A percentile compares a stretch with the other conserved stretches of the same genome.
phyloP scores from a whole-genome alignment of 2,888 invertebrate genomes.

The Drosophila mayaguana region DNA sequence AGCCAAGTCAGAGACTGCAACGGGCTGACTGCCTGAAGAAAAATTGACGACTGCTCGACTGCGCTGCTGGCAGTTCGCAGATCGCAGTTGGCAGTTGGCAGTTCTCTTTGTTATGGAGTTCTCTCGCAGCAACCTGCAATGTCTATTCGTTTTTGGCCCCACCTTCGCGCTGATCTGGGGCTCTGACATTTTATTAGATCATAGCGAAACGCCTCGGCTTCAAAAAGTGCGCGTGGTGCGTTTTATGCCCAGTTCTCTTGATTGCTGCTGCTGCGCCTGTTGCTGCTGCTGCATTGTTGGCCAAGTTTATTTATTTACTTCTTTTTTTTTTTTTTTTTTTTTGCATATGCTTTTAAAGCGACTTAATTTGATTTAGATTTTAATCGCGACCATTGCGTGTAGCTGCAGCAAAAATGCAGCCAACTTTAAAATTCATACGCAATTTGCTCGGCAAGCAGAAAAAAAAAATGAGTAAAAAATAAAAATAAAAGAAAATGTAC shows the following conservation, averaged over 20 bases:
- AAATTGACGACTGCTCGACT: slow-evolving; percentile 71
- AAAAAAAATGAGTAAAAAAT: slow-evolving; percentile 17
- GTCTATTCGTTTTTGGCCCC: slow-evolving; percentile 56
- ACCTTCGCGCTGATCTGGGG: slow-evolving; percentile 56
- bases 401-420: slow-evolving; percentile 50
- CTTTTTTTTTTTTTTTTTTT: slow-evolving; percentile 54
- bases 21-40: slow-evolving; percentile 55
- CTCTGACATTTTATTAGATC: slow-evolving; percentile 73
- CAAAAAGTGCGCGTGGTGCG: slow-evolving; percentile 66
- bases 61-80: slow-evolving; percentile 20
- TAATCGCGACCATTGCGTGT: slow-evolving; percentile 78
- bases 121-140: slow-evolving; percentile 63
- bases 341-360: slow-evolving; percentile 80
- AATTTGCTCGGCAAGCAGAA: slow-evolving; percentile 50
- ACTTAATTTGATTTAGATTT: slow-evolving; percentile 81
- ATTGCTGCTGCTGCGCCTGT: slow-evolving; percentile 18
- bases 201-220: slow-evolving; percentile 73
- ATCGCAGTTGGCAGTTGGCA: slow-evolving; percentile 28
- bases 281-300: slow-evolving; percentile 66
- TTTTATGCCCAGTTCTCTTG: slow-evolving; percentile 46
- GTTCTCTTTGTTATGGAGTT: slow-evolving; percentile 59
- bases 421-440: slow-evolving; percentile 60
- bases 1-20: slow-evolving; percentile 38
- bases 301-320: slow-evolving; percentile 31
- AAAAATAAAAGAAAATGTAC: slow-evolving; percentile 25